Conservation (phyloP, 2,888 invertebrate species). For the Toxonevra muliebris region DNA sequence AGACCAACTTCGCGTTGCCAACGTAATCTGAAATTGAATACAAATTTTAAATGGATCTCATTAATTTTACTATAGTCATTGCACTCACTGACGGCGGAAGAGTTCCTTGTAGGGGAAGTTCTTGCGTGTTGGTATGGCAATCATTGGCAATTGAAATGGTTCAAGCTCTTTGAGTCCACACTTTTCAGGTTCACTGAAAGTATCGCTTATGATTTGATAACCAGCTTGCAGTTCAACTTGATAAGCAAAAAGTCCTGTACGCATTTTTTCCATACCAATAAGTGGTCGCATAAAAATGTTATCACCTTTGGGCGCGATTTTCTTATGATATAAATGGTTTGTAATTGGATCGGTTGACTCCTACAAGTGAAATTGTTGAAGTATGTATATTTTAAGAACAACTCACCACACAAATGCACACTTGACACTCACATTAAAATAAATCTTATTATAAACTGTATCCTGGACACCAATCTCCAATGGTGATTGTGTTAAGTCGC, state of each 20-base stretch:
- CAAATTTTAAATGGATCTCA: not conserved
- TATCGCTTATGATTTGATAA: conserved; percentile 71
- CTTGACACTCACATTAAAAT: conserved; percentile 65
- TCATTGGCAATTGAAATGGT: conserved; percentile 69
- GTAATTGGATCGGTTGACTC: conserved; percentile 69
- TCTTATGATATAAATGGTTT: conserved; percentile 67
- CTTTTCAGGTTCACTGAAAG: conserved; percentile 72
- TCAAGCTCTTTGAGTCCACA: conserved; percentile 71
- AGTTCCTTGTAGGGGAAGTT: conserved; percentile 71
- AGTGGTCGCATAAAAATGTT: conserved; percentile 67
- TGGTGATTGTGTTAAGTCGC: conserved; percentile 69
- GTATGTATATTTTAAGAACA: not conserved
- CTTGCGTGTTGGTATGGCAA: conserved; percentile 68
- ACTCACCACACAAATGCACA: too few relatives aligned
- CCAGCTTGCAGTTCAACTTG: conserved; percentile 71
- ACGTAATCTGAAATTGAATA: conserved; percentile 66
- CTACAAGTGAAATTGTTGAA: conserved; percentile 39
- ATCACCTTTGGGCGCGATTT: conserved; percentile 69
- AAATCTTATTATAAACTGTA: conserved; percentile 70
- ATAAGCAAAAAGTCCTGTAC: conserved; percentile 69
- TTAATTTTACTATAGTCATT: too few relatives aligned
- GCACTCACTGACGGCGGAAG: conserved; percentile 60
- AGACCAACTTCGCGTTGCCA: conserved; percentile 72
- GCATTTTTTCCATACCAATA: conserved; percentile 69
- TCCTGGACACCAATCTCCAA: conserved; percentile 70